phyloP scores from a whole-genome alignment of 2,113 vertebrate genomes.

The Centrocercus urophasianus region DNA sequence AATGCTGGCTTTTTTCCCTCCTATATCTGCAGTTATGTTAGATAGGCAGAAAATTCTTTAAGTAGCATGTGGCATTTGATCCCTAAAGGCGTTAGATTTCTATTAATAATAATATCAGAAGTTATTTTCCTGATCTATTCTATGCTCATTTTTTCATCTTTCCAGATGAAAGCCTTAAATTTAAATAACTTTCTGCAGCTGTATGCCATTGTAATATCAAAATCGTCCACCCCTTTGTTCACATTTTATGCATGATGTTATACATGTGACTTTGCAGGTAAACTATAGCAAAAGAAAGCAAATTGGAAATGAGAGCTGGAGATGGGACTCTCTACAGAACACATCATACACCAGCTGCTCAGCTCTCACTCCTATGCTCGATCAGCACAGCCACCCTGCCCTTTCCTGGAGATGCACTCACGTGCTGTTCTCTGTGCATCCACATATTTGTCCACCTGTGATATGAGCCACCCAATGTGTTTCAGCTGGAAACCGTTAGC shows the following conservation, averaged over 20 bases:
- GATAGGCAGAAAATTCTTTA: background rate
- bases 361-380: too few relatives aligned
- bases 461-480: background rate
- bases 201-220: background rate
- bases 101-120: background rate
- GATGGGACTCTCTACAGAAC: background rate
- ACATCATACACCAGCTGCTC: background rate
- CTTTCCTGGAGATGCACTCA: rapidly evolving
- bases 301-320: background rate
- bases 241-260: background rate
- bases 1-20: background rate
- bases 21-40: background rate
- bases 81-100: background rate
- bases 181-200: background rate
- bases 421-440: background rate
- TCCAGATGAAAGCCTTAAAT: background rate
- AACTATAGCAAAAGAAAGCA: background rate
- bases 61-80: background rate
- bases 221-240: background rate
- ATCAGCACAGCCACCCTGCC: background rate
- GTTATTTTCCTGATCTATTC: background rate
- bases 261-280: background rate
- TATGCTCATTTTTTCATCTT: background rate
- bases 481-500: background rate
- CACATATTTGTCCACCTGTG: rapidly evolving